A percentile compares a stretch with the other conserved stretches of the same genome.
Conservation (phyloP, 2,113 vertebrate genomes). For the Petrocephalus microphthalmus region DNA sequence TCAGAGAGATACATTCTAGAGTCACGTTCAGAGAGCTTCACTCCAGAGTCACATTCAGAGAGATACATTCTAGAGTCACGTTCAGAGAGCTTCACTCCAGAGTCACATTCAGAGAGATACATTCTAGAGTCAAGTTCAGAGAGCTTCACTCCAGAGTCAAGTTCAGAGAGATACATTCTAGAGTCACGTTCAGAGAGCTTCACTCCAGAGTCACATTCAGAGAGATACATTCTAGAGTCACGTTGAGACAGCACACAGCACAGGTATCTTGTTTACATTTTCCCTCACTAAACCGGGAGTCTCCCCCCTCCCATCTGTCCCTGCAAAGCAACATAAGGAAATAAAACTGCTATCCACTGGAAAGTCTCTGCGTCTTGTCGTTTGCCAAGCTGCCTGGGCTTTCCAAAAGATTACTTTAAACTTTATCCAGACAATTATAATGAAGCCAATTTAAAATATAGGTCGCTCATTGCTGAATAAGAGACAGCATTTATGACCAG, state of each 20-base stretch:
- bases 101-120: neutral
- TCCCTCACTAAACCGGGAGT: neutral
- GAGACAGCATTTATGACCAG: neutral
- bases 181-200: neutral
- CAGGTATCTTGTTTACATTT: neutral
- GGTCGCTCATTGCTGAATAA: neutral
- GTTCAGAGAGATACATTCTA: neutral
- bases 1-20: neutral
- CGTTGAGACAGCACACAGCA: neutral
- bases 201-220: neutral
- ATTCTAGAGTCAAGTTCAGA: neutral
- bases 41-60: neutral
- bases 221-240: neutral
- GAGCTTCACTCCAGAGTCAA: neutral
- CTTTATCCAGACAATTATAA: conserved; percentile 6
- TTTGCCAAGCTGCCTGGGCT: neutral
- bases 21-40: neutral
- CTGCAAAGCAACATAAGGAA: neutral
- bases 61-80: neutral
- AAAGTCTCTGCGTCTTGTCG: neutral
- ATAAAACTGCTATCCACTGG: neutral
- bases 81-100: neutral
- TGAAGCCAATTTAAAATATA: neutral
- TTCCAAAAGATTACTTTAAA: conserved; percentile 4
- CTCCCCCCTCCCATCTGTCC: neutral